Conservation (phyloP, 2,113 vertebrate genomes). For the Heptranchias perlo region DNA sequence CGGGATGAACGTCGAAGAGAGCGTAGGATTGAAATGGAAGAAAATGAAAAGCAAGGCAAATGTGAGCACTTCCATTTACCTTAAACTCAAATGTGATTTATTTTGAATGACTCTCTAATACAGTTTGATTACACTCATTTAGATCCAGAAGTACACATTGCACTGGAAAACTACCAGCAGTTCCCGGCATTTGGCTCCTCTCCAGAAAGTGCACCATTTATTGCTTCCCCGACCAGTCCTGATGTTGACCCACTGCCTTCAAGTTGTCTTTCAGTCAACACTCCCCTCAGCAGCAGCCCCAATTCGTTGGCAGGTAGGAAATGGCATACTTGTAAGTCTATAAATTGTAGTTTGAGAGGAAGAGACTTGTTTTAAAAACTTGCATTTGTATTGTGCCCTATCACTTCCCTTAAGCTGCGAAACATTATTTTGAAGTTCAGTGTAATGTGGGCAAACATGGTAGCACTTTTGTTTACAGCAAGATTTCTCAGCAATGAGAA, state of each 20-base stretch:
- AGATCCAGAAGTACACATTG: conserved; percentile 95
- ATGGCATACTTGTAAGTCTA: neutral
- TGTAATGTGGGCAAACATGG: neutral
- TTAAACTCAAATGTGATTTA: neutral
- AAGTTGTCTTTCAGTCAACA: conserved; percentile 51
- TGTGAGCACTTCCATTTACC: conserved; percentile 63
- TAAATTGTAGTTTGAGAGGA: neutral
- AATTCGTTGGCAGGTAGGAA: conserved; percentile 58
- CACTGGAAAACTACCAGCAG: conserved; percentile 93
- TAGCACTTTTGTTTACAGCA: neutral
- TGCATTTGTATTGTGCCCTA: neutral
- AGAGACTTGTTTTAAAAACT: neutral
- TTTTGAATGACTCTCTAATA: no score
- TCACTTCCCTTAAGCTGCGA: neutral
- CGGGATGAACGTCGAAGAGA: conserved; percentile 89
- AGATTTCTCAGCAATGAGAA: neutral
- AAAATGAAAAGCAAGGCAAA: conserved; percentile 92
- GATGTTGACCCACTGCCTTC: conserved; percentile 57
- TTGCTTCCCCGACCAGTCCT: conserved; percentile 52
- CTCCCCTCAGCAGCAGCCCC: conserved; percentile 50
- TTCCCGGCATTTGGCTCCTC: conserved; percentile 86
- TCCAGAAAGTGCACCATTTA: conserved; percentile 42
- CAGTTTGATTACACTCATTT: conserved; percentile 31
- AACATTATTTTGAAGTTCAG: neutral
- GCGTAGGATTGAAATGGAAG: conserved; percentile 90